Conservation (phyloP, 2,888 invertebrate genomes). For the Tenthredo notha region DNA sequence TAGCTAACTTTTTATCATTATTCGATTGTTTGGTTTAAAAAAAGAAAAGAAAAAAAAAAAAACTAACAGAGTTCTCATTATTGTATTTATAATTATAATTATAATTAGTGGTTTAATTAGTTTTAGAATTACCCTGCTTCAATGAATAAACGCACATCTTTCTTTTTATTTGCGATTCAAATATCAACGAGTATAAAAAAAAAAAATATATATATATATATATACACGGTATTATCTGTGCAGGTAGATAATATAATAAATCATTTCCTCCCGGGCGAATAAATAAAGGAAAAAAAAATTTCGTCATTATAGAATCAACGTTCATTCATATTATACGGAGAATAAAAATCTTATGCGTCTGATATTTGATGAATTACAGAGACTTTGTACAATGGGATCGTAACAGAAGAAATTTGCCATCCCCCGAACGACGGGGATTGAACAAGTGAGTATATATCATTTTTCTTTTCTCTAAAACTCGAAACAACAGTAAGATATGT, state of each 20-base stretch:
- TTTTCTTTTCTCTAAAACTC: background rate
- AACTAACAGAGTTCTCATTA: background rate
- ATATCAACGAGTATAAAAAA: background rate
- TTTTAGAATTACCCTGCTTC: background rate
- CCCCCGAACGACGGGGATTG: slow-evolving; percentile 29
- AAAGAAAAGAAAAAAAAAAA: no score
- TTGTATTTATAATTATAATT: no score
- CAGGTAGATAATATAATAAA: background rate
- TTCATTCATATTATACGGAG: background rate
- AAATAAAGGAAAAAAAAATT: background rate
- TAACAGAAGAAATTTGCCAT: slow-evolving; percentile 27
- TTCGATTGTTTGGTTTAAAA: background rate
- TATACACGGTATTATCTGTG: background rate
- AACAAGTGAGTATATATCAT: slow-evolving; percentile 29
- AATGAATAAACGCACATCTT: background rate
- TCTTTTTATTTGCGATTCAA: background rate
- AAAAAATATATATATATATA: background rate
- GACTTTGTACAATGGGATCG: slow-evolving; percentile 50
- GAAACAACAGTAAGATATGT: background rate
- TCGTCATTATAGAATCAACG: background rate
- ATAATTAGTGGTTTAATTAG: background rate
- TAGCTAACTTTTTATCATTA: background rate
- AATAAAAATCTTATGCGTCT: background rate
- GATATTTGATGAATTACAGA: background rate
- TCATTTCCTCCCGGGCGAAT: background rate